Conservation (phyloP, 2,113 vertebrate genomes). For the Bubo scandiacus region DNA sequence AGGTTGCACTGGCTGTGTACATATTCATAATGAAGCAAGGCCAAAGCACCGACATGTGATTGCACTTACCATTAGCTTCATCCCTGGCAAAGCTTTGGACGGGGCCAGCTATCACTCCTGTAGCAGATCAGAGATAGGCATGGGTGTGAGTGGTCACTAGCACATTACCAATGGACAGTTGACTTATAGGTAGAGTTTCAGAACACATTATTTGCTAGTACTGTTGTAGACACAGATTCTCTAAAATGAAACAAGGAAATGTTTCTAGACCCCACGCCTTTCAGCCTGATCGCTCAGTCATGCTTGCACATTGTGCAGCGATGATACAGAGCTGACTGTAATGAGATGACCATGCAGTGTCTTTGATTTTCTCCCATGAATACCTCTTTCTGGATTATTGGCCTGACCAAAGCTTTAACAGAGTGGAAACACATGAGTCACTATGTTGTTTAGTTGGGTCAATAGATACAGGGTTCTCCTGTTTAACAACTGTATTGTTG, state of each 20-base stretch:
- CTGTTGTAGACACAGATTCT: background rate
- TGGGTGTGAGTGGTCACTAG: background rate
- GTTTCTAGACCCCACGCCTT: background rate
- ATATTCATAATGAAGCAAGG: background rate
- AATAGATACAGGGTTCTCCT: background rate
- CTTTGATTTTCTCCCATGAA: conserved; percentile 12
- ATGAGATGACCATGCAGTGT: background rate
- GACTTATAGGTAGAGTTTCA: background rate
- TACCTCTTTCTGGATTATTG: background rate
- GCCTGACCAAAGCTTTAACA: background rate
- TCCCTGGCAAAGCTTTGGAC: background rate
- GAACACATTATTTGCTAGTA: background rate
- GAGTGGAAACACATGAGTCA: background rate
- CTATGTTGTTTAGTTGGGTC: background rate
- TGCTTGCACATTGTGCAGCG: background rate
- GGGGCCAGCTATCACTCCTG: background rate
- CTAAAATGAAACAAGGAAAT: background rate
- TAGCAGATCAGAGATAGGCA: background rate
- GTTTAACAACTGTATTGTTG: background rate
- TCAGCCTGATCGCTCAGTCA: background rate
- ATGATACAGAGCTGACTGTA: background rate
- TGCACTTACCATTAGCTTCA: background rate
- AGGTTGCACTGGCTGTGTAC: background rate
- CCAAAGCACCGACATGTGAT: background rate
- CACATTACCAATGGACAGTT: background rate